These are phyloP conservation scores for Petrocephalus sullivani DNA, from an alignment of 2,797 vertebrate species.

Conservation along the genomic window DNA sequence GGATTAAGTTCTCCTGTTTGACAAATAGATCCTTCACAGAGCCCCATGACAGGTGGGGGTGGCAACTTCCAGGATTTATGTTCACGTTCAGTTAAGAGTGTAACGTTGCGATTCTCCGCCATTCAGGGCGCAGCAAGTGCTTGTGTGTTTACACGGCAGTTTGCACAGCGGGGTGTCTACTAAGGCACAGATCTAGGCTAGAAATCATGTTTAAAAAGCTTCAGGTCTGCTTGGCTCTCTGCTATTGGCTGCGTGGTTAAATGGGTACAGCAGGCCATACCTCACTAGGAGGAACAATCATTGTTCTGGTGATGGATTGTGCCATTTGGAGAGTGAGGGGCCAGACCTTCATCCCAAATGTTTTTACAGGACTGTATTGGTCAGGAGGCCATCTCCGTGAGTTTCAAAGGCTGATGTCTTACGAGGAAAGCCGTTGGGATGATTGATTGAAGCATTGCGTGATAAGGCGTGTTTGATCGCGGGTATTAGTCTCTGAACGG, in stretches of 20 bases:
- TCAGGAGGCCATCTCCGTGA: not conserved
- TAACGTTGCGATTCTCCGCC: not conserved
- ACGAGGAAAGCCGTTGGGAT: not conserved
- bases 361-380: not conserved
- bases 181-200: not conserved
- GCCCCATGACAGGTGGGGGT: slow-evolving; percentile 41
- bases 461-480: not conserved
- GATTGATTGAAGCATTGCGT: not conserved
- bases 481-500: not conserved
- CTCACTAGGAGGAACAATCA: not conserved
- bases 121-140: not conserved
- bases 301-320: not conserved
- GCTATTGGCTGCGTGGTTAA: not conserved
- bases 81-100: not conserved
- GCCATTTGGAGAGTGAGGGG: not conserved
- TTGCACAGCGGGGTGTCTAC: not conserved
- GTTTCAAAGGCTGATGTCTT: not conserved
- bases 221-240: not conserved
- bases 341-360: not conserved
- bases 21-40: slow-evolving; percentile 66
- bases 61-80: slow-evolving; percentile 15
- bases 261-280: not conserved
- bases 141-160: not conserved
- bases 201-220: not conserved
- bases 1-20: slow-evolving; percentile 68